phyloP scores from a whole-genome alignment of 2,888 invertebrate genomes.

The Stramonita haemastoma region DNA sequence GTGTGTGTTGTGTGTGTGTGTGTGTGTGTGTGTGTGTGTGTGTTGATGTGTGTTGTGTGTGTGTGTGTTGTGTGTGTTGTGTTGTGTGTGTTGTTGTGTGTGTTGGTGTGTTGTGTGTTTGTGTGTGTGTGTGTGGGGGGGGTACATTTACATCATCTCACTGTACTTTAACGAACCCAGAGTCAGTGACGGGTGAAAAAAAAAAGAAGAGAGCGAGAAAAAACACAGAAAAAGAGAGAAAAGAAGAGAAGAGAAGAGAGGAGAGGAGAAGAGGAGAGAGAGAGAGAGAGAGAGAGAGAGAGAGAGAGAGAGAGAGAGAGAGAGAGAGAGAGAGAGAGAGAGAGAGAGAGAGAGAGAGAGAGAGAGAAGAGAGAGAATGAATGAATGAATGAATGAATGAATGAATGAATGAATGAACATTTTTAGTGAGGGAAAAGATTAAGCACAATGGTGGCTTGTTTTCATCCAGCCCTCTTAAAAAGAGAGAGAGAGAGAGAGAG shows the following conservation, averaged over 20 bases:
- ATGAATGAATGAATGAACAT: too few species aligned
- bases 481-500: neutral
- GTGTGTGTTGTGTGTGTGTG: too few species aligned
- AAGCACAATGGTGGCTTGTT: too few species aligned
- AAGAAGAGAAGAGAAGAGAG: neutral
- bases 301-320: neutral
- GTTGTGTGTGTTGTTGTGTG: too few species aligned
- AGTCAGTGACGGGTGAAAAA: neutral
- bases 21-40: too few species aligned
- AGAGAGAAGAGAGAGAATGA: neutral
- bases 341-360: neutral
- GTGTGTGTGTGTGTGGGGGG: too few species aligned
- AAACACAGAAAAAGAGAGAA: neutral
- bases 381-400: too few species aligned
- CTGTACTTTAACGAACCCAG: neutral
- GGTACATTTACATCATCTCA: too few species aligned
- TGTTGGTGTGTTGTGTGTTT: too few species aligned
- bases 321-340: neutral
- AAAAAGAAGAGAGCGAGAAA: neutral
- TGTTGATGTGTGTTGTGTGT: too few species aligned
- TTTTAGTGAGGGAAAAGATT: neutral
- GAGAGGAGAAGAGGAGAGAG: neutral
- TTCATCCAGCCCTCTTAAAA: too few species aligned
- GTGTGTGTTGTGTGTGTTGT: too few species aligned
- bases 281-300: neutral